These are phyloP conservation scores for Paracentrotus lividus DNA, from an alignment of 53 echinoderm and acorn worm species.

Conservation along the genomic window DNA sequence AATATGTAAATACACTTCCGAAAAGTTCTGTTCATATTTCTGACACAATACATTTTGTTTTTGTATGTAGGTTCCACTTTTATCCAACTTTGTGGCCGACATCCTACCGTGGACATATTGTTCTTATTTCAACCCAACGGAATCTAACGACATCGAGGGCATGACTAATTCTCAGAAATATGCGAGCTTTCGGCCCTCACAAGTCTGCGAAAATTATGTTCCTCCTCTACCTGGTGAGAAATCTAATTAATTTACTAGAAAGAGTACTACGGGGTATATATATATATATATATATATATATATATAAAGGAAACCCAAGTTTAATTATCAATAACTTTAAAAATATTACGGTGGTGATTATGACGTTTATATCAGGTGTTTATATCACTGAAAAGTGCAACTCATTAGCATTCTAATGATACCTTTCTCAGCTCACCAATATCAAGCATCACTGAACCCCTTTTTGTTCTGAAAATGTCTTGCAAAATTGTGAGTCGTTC, in stretches of 20 bases:
- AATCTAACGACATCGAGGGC: background rate
- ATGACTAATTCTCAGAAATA: background rate
- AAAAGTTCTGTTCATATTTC: too few relatives aligned
- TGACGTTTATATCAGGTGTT: background rate
- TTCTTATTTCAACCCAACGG: background rate
- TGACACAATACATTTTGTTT: too few relatives aligned
- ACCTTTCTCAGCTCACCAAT: too few relatives aligned
- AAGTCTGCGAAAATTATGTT: background rate
- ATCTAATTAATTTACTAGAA: background rate
- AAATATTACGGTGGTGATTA: background rate
- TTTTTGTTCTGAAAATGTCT: background rate
- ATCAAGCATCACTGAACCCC: too few relatives aligned
- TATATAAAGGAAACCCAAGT: too few relatives aligned
- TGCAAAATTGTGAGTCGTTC: background rate
- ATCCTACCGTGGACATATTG: constrained; percentile 21
- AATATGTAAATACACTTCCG: too few relatives aligned
- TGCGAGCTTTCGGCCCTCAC: background rate
- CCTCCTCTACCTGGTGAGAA: constrained; percentile 7
- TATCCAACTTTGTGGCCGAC: background rate
- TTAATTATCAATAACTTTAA: background rate
- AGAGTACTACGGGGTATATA: background rate
- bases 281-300: background rate
- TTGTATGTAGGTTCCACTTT: background rate
- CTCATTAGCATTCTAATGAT: too few relatives aligned
- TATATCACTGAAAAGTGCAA: too few relatives aligned